Evolutionary conservation across 2,888 invertebrate species (phyloP), one percentile per base, ranked within the genome.

Genomic region (Lagria hirta): DNA sequence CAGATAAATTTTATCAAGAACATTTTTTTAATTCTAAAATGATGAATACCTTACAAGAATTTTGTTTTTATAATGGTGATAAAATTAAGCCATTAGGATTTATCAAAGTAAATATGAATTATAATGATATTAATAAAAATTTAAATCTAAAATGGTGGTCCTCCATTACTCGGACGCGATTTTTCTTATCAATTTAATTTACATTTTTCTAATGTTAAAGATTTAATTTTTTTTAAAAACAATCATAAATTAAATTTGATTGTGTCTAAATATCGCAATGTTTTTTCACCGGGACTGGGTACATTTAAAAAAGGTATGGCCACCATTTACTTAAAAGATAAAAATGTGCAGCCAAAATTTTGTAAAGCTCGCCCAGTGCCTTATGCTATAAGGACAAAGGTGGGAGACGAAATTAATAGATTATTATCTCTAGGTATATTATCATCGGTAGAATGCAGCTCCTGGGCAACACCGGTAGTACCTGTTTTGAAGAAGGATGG

Each of bases 401-500:
- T 29, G 5, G 29, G 13, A 5, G n/a, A 29, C 7, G 12, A 29
- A 13, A n/a, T 12, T 7, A 14, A 8, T 8, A 29, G 7, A 29
- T 29, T 13, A 29, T 4, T 12, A 6, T 3, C 8, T 3, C 14
- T 12, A 14, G 10, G 12, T 6, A 5, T 29, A 5, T 6, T 13
- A 4, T 6, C 29, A 4, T 7, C 7, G 8, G 29, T 12, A 7
- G 7, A 7, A 7, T 12, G 7, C n/a, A 12, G 6, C 8, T 5
- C 4, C 5, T 24, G 26, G 26, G 26, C 26, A 5, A 6, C 8
- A 8, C 26, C 26, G 4, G 8, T 24, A 4, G 26, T 24, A 6
- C 11, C 11, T n/a, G 26, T 24, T 24, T 24, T 8, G 4, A 29
- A 14, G 29, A 16, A 29, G 13, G 13, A 12, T 7, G 29, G 29